Evolutionary conservation across 2,797 vertebrate genomes (phyloP).

Genomic region (Arctocebus calabarensis): DNA sequence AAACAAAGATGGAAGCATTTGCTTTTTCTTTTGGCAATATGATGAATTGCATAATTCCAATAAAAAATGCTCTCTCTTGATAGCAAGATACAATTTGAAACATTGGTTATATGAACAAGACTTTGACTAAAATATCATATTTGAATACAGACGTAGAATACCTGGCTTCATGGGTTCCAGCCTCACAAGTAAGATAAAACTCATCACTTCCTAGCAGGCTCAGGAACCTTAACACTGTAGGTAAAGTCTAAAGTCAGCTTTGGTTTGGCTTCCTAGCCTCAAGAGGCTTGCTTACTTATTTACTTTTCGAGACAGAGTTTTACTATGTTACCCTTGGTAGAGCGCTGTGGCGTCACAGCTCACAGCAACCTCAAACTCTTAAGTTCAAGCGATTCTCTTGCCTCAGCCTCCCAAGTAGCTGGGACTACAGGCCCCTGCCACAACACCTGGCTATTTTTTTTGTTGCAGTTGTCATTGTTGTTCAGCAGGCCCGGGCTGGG

Average conservation of each 20-base stretch:
- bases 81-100: not conserved
- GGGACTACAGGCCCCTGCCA: no score
- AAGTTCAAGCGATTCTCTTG: no score
- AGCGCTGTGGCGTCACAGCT: no score
- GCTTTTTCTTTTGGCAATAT: not conserved
- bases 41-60: not conserved
- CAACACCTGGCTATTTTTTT: no score
- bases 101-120: not conserved
- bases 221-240: not conserved
- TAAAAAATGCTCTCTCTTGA: not conserved
- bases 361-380: no score
- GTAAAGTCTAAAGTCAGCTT: not conserved
- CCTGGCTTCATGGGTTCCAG: not conserved
- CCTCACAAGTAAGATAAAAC: not conserved
- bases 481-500: no score
- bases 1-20: not conserved
- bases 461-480: no score
- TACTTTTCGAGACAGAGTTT: no score
- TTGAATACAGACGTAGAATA: not conserved
- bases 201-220: not conserved
- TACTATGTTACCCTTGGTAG: no score
- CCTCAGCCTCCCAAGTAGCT: no score
- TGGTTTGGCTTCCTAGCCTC: not conserved
- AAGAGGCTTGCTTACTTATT: not conserved
- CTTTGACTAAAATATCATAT: not conserved